These are phyloP conservation scores for Paracentrotus lividus DNA, from an alignment of 53 echinoderm and acorn worm species.

Conservation along the genomic window DNA sequence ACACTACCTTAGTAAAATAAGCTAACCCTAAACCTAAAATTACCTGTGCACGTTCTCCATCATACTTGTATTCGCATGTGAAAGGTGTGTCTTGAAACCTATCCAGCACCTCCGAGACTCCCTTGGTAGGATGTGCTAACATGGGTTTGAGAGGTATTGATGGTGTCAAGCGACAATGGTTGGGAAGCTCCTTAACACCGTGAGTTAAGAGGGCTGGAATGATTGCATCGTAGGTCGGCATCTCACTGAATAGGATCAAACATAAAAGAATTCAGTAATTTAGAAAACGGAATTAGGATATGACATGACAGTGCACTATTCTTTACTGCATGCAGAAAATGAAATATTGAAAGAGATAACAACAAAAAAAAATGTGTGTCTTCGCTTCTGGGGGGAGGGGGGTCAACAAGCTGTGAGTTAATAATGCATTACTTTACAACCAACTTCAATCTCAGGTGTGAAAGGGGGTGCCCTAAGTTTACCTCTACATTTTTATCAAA, in stretches of 20 bases:
- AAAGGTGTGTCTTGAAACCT: slow-evolving; percentile 95
- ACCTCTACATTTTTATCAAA: too few relatives aligned
- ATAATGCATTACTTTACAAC: too few relatives aligned
- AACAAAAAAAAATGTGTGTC: too few relatives aligned
- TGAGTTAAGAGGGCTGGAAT: slow-evolving; percentile 84
- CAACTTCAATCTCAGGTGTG: too few relatives aligned
- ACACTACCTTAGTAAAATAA: slow-evolving; percentile 96
- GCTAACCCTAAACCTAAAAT: too few relatives aligned
- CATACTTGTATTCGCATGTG: slow-evolving; percentile 98
- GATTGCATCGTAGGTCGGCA: slow-evolving; percentile 90
- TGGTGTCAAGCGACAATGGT: slow-evolving; percentile 94
- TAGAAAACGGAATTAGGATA: background rate
- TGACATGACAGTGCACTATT: background rate
- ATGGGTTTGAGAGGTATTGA: slow-evolving; percentile 96
- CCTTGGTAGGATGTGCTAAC: slow-evolving; percentile 99
- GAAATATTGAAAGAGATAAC: background rate
- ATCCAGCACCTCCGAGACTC: slow-evolving; percentile 93
- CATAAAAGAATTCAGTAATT: background rate
- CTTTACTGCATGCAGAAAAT: background rate
- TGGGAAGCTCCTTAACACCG: slow-evolving; percentile 83
- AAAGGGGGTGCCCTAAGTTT: too few relatives aligned
- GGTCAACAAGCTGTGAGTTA: too few relatives aligned
- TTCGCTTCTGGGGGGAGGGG: too few relatives aligned
- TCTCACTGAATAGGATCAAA: slow-evolving; percentile 74
- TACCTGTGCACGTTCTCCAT: slow-evolving; percentile 98